Conservation (phyloP, 2,113 vertebrate species). For the Rhinolophus ferrumequinum region DNA sequence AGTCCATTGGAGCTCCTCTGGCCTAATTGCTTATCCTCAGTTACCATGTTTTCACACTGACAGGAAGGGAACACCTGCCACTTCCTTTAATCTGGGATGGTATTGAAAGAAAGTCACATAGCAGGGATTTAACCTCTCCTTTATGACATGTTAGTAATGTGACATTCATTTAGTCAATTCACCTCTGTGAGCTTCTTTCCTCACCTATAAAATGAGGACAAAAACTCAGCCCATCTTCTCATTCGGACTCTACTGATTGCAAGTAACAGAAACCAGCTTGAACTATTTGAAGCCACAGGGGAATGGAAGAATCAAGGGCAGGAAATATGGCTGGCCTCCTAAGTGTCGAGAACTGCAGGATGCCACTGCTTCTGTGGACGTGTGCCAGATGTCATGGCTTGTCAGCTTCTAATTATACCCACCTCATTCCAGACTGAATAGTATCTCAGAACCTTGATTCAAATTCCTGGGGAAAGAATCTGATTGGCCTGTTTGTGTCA, state of each 20-base stretch:
- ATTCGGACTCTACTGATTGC: not conserved
- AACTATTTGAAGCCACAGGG: not conserved
- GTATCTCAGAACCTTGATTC: not conserved
- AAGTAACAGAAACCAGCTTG: slow-evolving; percentile 42
- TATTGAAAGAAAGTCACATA: not conserved
- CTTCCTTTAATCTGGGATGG: not conserved
- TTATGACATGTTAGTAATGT: not conserved
- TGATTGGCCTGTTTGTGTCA: not conserved
- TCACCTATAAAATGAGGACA: not conserved
- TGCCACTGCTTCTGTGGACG: not conserved
- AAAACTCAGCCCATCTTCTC: not conserved
- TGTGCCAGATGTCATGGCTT: not conserved
- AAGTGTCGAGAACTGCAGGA: not conserved
- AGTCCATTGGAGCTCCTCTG: not conserved
- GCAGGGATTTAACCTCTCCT: not conserved
- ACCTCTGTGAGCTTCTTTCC: not conserved
- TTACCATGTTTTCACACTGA: not conserved
- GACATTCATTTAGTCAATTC: not conserved
- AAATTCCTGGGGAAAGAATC: not conserved
- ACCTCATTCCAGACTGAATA: not conserved
- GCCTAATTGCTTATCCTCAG: not conserved
- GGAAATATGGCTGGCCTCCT: not conserved
- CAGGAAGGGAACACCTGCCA: not conserved
- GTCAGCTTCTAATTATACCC: not conserved
- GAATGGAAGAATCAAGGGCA: not conserved